phyloP scores from a whole-genome alignment of 2,888 invertebrate genomes.

The Mimumesa dahlbomi region DNA sequence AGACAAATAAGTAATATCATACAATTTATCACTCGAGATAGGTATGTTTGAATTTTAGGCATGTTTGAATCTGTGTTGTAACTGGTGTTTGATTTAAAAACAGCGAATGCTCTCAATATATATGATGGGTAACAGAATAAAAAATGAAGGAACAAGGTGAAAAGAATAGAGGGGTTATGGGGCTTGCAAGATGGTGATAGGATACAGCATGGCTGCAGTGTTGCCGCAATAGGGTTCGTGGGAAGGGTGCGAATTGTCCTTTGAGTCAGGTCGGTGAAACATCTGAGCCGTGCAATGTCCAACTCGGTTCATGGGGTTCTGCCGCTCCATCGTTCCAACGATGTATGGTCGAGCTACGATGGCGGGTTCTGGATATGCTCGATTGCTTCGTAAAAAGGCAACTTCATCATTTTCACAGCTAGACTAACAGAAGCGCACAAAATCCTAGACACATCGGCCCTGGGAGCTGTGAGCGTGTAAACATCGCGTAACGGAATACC shows the following conservation, averaged over 20 bases:
- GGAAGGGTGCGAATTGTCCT: slow-evolving; percentile 70
- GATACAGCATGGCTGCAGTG: slow-evolving; percentile 6
- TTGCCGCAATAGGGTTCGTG: slow-evolving; percentile 47
- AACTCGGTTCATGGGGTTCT: slow-evolving; percentile 57
- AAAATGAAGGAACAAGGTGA: not conserved
- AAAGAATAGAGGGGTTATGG: slow-evolving; percentile 20
- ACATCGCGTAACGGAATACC: slow-evolving; percentile 68
- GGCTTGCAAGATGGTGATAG: slow-evolving; percentile 8
- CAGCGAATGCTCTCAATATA: no score
- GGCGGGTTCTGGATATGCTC: slow-evolving; percentile 62
- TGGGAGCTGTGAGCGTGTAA: slow-evolving; percentile 57
- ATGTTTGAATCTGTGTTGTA: no score
- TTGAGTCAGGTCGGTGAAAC: slow-evolving; percentile 72
- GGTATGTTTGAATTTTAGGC: no score
- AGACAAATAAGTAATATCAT: no score
- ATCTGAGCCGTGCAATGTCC: slow-evolving; percentile 74
- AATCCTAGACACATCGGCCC: slow-evolving; percentile 50
- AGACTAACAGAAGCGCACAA: slow-evolving; percentile 64
- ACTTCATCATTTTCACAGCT: slow-evolving; percentile 69
- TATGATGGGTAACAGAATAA: no score
- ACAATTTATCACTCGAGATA: no score
- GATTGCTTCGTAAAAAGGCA: slow-evolving; percentile 70
- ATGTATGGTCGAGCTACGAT: slow-evolving; percentile 58
- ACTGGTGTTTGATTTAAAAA: no score
- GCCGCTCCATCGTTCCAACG: no score